Base-by-base conservation (phyloP, 1,140 invertebrate species). In the Battus philenor region DNA sequence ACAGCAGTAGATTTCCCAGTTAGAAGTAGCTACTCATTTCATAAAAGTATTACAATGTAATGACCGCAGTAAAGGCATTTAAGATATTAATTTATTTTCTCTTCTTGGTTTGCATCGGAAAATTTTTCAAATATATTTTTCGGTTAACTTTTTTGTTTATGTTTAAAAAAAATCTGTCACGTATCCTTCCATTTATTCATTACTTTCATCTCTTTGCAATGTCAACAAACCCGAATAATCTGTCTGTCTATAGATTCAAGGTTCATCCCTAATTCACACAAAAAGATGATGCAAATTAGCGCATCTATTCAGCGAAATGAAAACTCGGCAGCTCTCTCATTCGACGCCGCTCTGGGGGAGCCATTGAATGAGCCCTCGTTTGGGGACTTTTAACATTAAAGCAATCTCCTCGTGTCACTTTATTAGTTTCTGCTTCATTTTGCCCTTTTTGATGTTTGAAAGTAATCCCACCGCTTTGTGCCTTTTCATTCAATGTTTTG, bases 241-340 rank as follows among this genome's bases (percentile, higher is more conserved):
- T 30, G 9, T 39, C 5, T 2, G 9, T 41, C 11, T 41, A 12
- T 41, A 29, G 12, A 27, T 27, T n/a, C 12, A 41, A 29, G 38
- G n/a, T 50, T 55, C 50, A 55, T 51, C 52, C 44, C 50, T 55
- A 65, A 61, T 61, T 61, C 67, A 52, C 50, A 54, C 52, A 59
- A 56, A 73, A 69, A 73, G 74, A 79, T 66, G 78, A 82, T 82
- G 78, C 81, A 85, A 85, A 85, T 85, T 85, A 85, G 61, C 68
- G 51, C 67, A 68, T 74, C 78, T 75, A 82, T 82, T 79, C 64
- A 82, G 49, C 54, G 59, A 64, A 79, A 73, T 72, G 75, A 74
- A 62, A 68, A 73, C 65, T 68, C 55, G 54, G 59, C 54, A 47
- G 54, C 62, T 70, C 65, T 66, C 54, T 77, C 68, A 77, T 76